Conservation (phyloP, 2,888 invertebrate genomes). For the Clitarchus hookeri region DNA sequence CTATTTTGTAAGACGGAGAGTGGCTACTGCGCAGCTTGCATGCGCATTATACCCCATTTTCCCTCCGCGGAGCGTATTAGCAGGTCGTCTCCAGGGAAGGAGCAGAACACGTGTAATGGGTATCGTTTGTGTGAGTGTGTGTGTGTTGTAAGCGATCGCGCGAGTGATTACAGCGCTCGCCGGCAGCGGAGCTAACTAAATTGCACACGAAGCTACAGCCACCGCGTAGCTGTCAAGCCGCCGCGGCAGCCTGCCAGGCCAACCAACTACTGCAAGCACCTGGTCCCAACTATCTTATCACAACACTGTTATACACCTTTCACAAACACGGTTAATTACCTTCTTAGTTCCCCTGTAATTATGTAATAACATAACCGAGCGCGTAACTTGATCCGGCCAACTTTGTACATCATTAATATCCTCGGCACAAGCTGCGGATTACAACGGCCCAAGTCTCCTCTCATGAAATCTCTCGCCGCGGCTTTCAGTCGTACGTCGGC, state of each 20-base stretch:
- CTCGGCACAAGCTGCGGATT: not conserved
- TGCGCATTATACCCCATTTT: too few relatives aligned
- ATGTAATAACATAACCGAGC: constrained; percentile 17
- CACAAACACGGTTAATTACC: constrained; percentile 21
- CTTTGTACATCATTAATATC: constrained; percentile 14
- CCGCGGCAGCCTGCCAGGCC: not conserved
- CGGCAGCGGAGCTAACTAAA: not conserved
- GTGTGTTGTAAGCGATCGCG: not conserved
- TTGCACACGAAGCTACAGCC: not conserved
- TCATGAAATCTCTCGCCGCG: too few relatives aligned
- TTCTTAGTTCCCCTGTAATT: constrained; percentile 19
- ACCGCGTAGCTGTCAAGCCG: too few relatives aligned
- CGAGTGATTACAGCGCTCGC: not conserved
- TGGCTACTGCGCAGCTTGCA: too few relatives aligned
- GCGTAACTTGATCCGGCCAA: not conserved
- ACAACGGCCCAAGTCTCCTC: not conserved
- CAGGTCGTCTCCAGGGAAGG: not conserved
- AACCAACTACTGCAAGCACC: not conserved
- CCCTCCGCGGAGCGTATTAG: too few relatives aligned
- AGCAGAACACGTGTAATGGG: not conserved
- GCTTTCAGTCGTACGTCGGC: too few relatives aligned
- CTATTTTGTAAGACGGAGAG: too few relatives aligned
- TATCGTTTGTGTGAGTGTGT: too few relatives aligned
- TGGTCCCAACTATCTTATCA: constrained; percentile 4
- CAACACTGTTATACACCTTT: constrained; percentile 17